Evolutionary conservation across 2,888 invertebrate genomes (phyloP), one percentile per base, ranked within the genome.

Genomic region (Xanthia togata): DNA sequence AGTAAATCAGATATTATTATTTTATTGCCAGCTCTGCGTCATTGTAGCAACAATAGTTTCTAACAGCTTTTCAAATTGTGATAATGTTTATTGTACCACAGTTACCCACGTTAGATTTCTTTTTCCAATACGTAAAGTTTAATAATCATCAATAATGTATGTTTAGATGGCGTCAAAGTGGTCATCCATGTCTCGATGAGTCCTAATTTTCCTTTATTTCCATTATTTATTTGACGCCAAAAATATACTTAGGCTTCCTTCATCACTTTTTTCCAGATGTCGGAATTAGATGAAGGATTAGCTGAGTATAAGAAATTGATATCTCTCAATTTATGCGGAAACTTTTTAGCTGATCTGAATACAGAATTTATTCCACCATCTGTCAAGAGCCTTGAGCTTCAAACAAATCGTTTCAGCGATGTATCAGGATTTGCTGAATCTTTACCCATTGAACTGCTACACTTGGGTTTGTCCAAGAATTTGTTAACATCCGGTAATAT

Each of bases 401-500:
- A 96, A 90, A 93, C 94, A 26, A 97, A 97, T 90, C 84, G 93
- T 78, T 93, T 97, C 50, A 87, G 81, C 8, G 88, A 91, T 81
- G 69, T 97, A 26, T 88, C 90, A 12, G 80, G 82, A 17, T 93
- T 97, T 75, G 90, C 90, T 2, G 90, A 93, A 70, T 70, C 79
- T 79, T 92, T 93, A 80, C 97, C 97, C 0, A 76, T 82, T 65
- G 89, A 92, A 64, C 88, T 97, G 67, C 79, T 95, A 6, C 96
- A 97, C 86, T 90, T 97, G 69, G 97, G 97, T 59, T 91, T 97
- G 38, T 94, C 96, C 2, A 93, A 95, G 81, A 97, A 97, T 90
- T 90, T 95, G 60, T 78, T 96, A n/a, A 90, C 80, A 55, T 88
- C 90, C 62, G 94, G 95, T 95, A 90, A 86, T 78, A 44, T 55